A percentile compares a stretch with the other conserved stretches of the same genome.
phyloP scores from a whole-genome alignment of 2,113 vertebrate species.

The Psilopogon haemacephalus region DNA sequence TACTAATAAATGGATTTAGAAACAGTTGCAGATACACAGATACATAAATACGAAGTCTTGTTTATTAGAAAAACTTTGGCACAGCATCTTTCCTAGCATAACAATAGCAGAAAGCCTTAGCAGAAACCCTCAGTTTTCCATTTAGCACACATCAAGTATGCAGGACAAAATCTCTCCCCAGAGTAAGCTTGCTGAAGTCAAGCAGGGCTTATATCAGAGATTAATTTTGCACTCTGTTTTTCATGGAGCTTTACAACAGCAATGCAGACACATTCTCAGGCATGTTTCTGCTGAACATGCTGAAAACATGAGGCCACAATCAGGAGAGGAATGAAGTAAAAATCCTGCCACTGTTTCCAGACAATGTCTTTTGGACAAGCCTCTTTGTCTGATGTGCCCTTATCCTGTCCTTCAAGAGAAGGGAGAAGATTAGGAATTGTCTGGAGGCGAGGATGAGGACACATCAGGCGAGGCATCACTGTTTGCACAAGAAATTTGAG shows the following conservation, averaged over 20 bases:
- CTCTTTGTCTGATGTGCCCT: not conserved
- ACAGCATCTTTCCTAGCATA: not conserved
- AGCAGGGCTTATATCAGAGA: slow-evolving; percentile 10
- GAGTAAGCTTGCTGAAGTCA: slow-evolving; percentile 35
- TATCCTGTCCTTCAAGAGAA: not conserved
- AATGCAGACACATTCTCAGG: slow-evolving; percentile 12
- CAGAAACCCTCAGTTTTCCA: slow-evolving; percentile 34
- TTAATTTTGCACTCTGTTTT: slow-evolving; percentile 16
- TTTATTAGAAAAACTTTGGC: not conserved
- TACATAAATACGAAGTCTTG: not conserved
- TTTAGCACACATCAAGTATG: slow-evolving; percentile 7
- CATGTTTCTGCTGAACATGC: not conserved
- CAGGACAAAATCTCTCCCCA: slow-evolving; percentile 1
- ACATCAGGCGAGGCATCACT: not conserved
- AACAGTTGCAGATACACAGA: not conserved
- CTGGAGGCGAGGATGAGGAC: not conserved
- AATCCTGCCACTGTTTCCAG: not conserved
- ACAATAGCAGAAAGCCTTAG: not conserved
- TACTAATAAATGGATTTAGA: not conserved
- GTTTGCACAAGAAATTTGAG: not conserved
- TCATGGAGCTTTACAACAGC: slow-evolving; percentile 8
- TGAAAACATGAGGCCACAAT: not conserved
- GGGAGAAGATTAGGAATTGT: not conserved
- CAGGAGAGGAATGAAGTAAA: not conserved
- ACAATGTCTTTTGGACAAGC: not conserved